A percentile compares a stretch with the other conserved stretches of the same genome.
These are phyloP conservation scores for Fratercula arctica DNA, from an alignment of 2,797 vertebrate genomes.

Conservation along the genomic window DNA sequence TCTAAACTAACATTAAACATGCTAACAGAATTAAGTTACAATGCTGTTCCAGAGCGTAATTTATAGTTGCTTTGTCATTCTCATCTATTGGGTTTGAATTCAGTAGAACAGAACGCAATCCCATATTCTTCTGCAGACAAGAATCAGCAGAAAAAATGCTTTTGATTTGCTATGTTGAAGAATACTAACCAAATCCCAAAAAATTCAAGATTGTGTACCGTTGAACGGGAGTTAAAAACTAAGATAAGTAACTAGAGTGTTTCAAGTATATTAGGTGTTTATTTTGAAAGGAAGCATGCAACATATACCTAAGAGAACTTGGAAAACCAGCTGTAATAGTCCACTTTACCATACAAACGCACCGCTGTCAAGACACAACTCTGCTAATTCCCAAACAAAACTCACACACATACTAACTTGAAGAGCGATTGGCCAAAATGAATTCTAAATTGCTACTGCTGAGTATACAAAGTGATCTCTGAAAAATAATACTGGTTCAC, in stretches of 20 bases:
- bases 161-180: not conserved
- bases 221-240: not conserved
- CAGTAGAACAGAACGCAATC: not conserved
- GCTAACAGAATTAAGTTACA: not conserved
- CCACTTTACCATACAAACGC: not conserved
- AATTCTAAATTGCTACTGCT: not conserved
- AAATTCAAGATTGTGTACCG: not conserved
- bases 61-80: not conserved
- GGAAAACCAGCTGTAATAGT: not conserved
- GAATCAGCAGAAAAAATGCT: not conserved
- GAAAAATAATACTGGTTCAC: not conserved
- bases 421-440: not conserved
- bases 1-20: not conserved
- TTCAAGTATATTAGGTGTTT: not conserved
- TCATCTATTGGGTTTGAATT: not conserved
- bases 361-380: not conserved
- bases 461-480: not conserved
- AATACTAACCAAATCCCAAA: not conserved
- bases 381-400: not conserved
- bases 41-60: not conserved
- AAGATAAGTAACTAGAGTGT: not conserved
- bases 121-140: not conserved
- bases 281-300: not conserved
- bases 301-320: not conserved
- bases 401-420: not conserved